Percentiles rank a stretch among this genome's conserved stretches.
phyloP scores from a whole-genome alignment of 2,113 vertebrate genomes.

The Irena cyanogastra region DNA sequence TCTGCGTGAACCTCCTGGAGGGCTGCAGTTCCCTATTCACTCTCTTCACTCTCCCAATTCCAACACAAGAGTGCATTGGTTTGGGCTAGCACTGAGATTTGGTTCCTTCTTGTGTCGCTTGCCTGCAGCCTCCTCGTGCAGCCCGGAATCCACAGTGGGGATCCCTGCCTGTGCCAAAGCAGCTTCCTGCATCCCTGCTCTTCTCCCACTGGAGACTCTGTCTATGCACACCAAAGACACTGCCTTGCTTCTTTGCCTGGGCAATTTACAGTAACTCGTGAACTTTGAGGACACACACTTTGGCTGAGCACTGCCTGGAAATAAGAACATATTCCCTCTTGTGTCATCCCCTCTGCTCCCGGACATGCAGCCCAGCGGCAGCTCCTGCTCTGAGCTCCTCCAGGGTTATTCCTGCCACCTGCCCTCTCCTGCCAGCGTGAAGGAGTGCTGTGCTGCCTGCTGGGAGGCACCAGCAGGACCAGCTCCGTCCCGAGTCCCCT shows the following conservation, averaged over 20 bases:
- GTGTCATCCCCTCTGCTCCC: background rate
- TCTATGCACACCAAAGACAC: background rate
- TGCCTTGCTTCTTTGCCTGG: background rate
- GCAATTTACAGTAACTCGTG: background rate
- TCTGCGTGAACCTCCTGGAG: background rate
- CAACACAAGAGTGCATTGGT: background rate
- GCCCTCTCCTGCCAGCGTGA: accelerated
- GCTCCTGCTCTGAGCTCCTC: background rate
- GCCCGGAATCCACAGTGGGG: no score
- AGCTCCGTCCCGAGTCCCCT: background rate
- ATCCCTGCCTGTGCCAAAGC: accelerated
- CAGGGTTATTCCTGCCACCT: background rate
- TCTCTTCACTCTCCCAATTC: background rate
- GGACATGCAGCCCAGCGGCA: background rate
- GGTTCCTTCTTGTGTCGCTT: background rate
- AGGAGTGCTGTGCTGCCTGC: background rate
- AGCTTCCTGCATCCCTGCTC: background rate
- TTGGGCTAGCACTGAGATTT: background rate
- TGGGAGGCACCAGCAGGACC: background rate
- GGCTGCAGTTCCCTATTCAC: background rate
- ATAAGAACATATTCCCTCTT: background rate
- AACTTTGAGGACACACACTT: accelerated
- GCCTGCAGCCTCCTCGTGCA: background rate
- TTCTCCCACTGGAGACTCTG: background rate
- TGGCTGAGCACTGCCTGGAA: background rate